Evolutionary conservation across 2,113 vertebrate species (phyloP).

Genomic region (Emydocephalus ijimae): DNA sequence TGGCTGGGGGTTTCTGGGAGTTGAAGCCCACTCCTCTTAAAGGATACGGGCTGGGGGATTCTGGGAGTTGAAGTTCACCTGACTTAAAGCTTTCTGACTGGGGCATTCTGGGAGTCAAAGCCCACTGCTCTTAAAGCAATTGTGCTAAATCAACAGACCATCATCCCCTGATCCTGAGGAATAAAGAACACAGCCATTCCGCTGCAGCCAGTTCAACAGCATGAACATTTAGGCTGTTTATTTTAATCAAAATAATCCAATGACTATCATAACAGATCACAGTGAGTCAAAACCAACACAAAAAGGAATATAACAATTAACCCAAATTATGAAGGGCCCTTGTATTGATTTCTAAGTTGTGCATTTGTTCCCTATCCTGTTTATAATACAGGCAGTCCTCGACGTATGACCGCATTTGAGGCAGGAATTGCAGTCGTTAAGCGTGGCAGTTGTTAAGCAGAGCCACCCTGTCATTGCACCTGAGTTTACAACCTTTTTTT

Average conservation of each 20-base stretch:
- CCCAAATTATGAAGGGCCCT: neutral
- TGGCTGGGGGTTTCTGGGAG: no score
- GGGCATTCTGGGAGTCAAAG: no score
- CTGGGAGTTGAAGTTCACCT: no score
- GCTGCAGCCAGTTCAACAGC: neutral
- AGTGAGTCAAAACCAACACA: neutral
- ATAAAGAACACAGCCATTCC: neutral
- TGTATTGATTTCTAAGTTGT: neutral
- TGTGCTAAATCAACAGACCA: neutral
- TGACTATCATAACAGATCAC: neutral
- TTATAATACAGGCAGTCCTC: neutral
- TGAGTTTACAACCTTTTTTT: neutral
- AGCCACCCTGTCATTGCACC: neutral
- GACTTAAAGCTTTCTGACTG: no score
- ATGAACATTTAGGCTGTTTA: neutral
- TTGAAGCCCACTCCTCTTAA: fast-evolving
- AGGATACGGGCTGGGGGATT: fast-evolving
- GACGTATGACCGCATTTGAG: neutral
- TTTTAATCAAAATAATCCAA: neutral
- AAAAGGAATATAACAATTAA: neutral
- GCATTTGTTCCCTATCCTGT: neutral
- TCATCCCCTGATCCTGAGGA: neutral
- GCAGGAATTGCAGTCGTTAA: neutral
- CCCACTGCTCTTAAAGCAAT: neutral
- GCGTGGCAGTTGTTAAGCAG: neutral